Evolutionary conservation across 2,888 invertebrate genomes (phyloP).

Genomic region (Schrankia costaestrigalis): DNA sequence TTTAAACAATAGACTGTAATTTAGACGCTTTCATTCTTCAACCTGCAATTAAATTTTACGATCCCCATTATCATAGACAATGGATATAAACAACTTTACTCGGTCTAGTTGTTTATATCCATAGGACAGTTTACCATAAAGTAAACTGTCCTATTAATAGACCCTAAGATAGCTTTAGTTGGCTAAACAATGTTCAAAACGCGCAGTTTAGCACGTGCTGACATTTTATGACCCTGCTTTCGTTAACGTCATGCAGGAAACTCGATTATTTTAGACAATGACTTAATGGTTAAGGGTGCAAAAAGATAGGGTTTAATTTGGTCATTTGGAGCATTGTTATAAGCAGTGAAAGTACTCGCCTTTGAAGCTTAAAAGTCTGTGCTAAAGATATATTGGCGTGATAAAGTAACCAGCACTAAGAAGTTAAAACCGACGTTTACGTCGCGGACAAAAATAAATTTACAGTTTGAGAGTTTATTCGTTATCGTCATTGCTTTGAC

Average conservation of each 20-base stretch:
- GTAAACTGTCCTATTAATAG: slow-evolving; percentile 10
- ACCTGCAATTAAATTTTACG: neutral
- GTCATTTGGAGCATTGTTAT: no score
- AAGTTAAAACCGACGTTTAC: no score
- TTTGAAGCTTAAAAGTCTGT: no score
- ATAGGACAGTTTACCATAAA: slow-evolving; percentile 2
- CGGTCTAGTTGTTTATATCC: slow-evolving; percentile 2
- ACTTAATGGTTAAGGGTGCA: slow-evolving; percentile 7
- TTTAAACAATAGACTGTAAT: no score
- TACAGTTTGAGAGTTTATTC: no score
- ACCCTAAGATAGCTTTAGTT: slow-evolving; percentile 11
- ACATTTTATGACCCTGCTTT: slow-evolving; percentile 9
- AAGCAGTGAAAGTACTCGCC: no score
- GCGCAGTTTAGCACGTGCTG: slow-evolving; percentile 23
- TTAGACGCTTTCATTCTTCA: no score
- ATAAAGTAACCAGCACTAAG: no score
- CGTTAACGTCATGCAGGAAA: slow-evolving; percentile 22
- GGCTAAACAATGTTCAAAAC: slow-evolving; percentile 16
- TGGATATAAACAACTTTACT: neutral
- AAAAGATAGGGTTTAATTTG: slow-evolving; percentile 2
- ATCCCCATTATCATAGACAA: neutral
- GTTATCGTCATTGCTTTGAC: slow-evolving; percentile 7
- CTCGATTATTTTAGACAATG: slow-evolving; percentile 19
- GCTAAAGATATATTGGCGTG: no score
- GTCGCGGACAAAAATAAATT: no score